These are phyloP conservation scores for Pycnomerus fuliginosus DNA, from an alignment of 2,888 invertebrate species.

Conservation along the genomic window DNA sequence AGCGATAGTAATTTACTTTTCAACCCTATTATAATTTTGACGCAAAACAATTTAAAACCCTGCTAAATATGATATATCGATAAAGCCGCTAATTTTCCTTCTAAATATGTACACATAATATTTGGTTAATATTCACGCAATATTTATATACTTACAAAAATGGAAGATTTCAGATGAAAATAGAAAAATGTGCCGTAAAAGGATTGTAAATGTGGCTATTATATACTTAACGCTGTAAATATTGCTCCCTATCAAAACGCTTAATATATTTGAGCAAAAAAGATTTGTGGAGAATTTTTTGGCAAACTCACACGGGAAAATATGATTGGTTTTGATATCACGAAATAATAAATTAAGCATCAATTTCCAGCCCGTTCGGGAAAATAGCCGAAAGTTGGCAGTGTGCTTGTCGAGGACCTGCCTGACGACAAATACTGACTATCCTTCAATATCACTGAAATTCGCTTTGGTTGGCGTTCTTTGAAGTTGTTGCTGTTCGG, in stretches of 20 bases:
- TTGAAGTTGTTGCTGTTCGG: constrained; percentile 36
- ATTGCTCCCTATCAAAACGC: constrained; percentile 35
- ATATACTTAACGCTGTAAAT: too few species aligned
- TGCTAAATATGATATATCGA: constrained; percentile 40
- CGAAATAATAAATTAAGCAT: too few species aligned
- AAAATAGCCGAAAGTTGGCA: too few species aligned
- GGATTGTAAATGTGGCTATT: constrained; percentile 14
- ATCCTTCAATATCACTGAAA: constrained; percentile 39
- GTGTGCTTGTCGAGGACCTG: constrained; percentile 18
- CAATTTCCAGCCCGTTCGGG: too few species aligned
- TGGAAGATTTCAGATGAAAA: constrained; percentile 33
- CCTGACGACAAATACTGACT: constrained; percentile 24
- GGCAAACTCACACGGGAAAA: too few species aligned
- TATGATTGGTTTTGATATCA: too few species aligned
- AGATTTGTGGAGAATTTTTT: too few species aligned
- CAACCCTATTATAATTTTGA: constrained; percentile 21
- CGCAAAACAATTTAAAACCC: constrained; percentile 33
- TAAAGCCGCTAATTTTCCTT: constrained; percentile 37
- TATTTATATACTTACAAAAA: constrained; percentile 30
- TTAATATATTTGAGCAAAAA: constrained; percentile 22
- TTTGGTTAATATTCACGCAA: constrained; percentile 32
- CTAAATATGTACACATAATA: constrained; percentile 27
- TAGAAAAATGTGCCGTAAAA: constrained; percentile 19
- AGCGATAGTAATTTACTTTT: constrained; percentile 37
- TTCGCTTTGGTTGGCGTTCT: constrained; percentile 46